Base-by-base conservation (phyloP, 2,797 vertebrate species). In the Atherinosoma microstoma region DNA sequence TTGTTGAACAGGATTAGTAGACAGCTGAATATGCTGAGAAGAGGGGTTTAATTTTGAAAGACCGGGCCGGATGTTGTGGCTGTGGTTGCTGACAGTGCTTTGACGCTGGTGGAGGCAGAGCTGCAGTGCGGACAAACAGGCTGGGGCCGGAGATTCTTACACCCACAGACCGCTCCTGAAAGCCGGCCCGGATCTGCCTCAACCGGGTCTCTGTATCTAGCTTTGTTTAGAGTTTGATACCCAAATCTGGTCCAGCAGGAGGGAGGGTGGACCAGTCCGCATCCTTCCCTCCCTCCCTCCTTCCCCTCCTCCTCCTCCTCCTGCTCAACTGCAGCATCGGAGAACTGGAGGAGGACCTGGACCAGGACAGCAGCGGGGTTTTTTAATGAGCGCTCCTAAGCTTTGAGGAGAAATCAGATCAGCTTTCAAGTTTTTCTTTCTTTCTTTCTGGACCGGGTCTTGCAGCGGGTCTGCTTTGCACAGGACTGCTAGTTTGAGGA, bases 111-210 rank as follows among this genome's bases (percentile, higher is more conserved):
- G 77, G 83, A 75, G 79, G 87, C 82, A 88, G 87, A 70, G 91
- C 94, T 95, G 94, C 94, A 95, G 91, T 95, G 94, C 94, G 94
- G 94, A 95, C 91, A 94, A 94, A 92, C 87, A 78, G 83, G 79
- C 79, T 64, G 85, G 81, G 82, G 71, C 70, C 63, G 73, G 86
- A 88, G 83, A 75, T 67, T 68, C 83, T 27, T 70, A 73, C 82
- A 38, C 76, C 80, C 61, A 2, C 75, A 62, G 59, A 29, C 72
- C 77, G 58, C 66, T 34, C 59, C 65, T n/a, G 59, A 54, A 60
- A 42, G 63, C 38, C 66, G 42, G 30, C 15, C 75, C 35, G 64
- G 64, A 29, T 66, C 70, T 6, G n/a, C 59, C 58, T 66, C 64
- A 35, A 18, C n/a, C 54, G 45, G 66, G 13, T 0, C 29, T 34